Evolutionary conservation across 2,888 invertebrate genomes (phyloP).

Genomic region (Endotricha flammealis): DNA sequence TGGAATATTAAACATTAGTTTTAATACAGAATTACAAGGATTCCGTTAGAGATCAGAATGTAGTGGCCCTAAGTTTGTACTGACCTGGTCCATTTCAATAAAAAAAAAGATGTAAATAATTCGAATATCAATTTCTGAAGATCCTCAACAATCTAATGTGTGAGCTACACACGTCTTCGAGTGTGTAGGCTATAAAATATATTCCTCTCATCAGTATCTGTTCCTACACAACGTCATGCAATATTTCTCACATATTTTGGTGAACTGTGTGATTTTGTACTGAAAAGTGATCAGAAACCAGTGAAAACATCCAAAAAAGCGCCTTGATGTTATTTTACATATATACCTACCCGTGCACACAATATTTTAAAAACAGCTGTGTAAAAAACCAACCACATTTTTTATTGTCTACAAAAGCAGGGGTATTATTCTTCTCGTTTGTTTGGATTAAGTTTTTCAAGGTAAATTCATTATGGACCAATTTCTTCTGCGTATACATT

Average conservation of each 20-base stretch:
- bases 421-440: constrained; percentile 29
- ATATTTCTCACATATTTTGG: constrained; percentile 51
- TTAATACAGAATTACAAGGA: constrained; percentile 68
- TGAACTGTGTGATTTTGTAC: constrained; percentile 62
- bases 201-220: constrained; percentile 24
- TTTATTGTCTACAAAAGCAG: constrained; percentile 38
- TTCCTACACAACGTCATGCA: constrained; percentile 37
- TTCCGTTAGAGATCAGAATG: constrained; percentile 57
- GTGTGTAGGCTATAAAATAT: constrained; percentile 27
- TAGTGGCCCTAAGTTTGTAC: constrained; percentile 64
- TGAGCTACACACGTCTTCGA: constrained; percentile 37
- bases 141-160: constrained; percentile 34
- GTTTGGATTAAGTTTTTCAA: constrained; percentile 1
- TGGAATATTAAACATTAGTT: constrained; percentile 77
- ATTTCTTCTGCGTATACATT: too few relatives aligned
- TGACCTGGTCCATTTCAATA: constrained; percentile 61
- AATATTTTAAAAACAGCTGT: constrained; percentile 28
- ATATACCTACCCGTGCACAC: constrained; percentile 43
- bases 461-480: constrained; percentile 5
- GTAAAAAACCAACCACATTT: constrained; percentile 31
- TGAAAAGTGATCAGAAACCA: constrained; percentile 72
- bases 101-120: constrained; percentile 46
- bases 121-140: constrained; percentile 33
- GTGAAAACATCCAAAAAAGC: constrained; percentile 53
- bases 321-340: constrained; percentile 27